Percentiles rank a stretch among this genome's conserved stretches.
phyloP scores from a whole-genome alignment of 2,113 vertebrate species.

The Oryctolagus cuniculus region mOryCun1.1 NC_091441.1:45356001-45356500 shows the following conservation, averaged over 20 bases:
- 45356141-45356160: background rate
- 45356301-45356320: background rate
- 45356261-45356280: background rate
- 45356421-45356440: constrained; percentile 36
- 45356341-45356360: background rate
- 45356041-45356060: constrained; percentile 45
- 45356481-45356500: constrained; percentile 36
- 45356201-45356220: constrained; percentile 5
- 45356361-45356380: constrained; percentile 10
- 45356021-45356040: background rate
- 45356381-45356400: background rate
- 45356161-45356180: background rate
- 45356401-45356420: constrained; percentile 50
- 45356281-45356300: background rate
- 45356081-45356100: background rate
- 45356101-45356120: background rate
- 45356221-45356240: constrained; percentile 12
- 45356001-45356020: background rate
- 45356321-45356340: background rate
- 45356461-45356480: constrained; percentile 33
- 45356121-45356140: background rate
- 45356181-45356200: constrained; percentile 4
- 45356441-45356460: background rate
- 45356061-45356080: background rate
- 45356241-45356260: constrained; percentile 28